Percentiles rank a stretch among this genome's conserved stretches.
These are phyloP conservation scores for Iselma pallidipennis DNA, from an alignment of 2,888 invertebrate species.

Conservation along the genomic window DNA sequence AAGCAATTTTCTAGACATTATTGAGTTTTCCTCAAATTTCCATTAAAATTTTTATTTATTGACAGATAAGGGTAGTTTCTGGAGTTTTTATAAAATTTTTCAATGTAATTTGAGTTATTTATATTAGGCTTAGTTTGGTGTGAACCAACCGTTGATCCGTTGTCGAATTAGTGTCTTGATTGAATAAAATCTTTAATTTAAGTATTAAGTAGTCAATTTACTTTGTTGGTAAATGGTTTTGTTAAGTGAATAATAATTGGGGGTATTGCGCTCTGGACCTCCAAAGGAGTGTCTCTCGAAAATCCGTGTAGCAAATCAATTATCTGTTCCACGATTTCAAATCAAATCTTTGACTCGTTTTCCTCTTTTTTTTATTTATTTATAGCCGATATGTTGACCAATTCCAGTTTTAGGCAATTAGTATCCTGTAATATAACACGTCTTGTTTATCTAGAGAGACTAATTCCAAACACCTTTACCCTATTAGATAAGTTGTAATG, in stretches of 20 bases:
- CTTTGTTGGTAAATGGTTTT: conserved; percentile 29
- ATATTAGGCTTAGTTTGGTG: conserved; percentile 1
- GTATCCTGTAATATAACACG: conserved; percentile 35
- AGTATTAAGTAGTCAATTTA: conserved; percentile 34
- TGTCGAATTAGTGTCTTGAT: conserved; percentile 26
- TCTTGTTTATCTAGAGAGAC: conserved; percentile 40
- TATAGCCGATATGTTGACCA: neutral
- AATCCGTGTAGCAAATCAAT: neutral
- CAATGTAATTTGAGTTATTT: neutral
- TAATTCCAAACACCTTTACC: conserved; percentile 46
- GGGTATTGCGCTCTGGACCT: neutral
- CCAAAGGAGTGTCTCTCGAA: neutral
- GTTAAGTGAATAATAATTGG: conserved; percentile 36
- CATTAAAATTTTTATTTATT: neutral
- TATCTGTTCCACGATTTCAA: neutral
- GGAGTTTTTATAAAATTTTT: too few relatives aligned
- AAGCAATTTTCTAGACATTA: neutral
- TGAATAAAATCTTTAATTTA: conserved; percentile 33
- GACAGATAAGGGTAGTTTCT: neutral
- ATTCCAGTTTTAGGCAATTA: conserved; percentile 18
- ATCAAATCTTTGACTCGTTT: neutral
- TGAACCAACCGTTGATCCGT: conserved; percentile 13
- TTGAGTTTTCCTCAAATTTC: neutral
- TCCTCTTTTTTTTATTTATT: neutral
- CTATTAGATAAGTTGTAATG: conserved; percentile 41